Evolutionary conservation across 2,113 vertebrate genomes (phyloP), one percentile per base, ranked within the genome.

Genomic region (Siniperca chuatsi): DNA sequence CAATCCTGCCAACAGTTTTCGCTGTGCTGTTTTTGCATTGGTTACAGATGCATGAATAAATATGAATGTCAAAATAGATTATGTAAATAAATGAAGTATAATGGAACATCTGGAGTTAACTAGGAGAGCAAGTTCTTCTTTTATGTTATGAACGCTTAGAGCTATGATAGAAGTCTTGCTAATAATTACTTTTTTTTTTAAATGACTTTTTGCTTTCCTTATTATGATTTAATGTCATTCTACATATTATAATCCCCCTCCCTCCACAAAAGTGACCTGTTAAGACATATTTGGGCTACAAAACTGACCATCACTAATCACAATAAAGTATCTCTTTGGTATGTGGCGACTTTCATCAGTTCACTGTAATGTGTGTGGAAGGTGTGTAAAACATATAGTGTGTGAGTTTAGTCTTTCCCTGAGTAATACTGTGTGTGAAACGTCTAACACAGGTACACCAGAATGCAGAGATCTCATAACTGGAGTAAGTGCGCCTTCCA

Each of bases 381-480:
- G 46, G n/a, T 1, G 57, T 4, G 55, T 54, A 58, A 40, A 86
- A 55, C 35, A 52, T 35, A 11, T 1, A 2, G 33, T 25, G 33
- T 78, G 58, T 10, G 44, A 48, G 57, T 70, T 46, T 20, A 69
- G 55, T 55, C 75, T 48, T 21, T 23, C 52, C 42, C 46, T 1
- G 2, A 25, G 35, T 40, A 72, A 58, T 37, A 35, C 12, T 10
- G 48, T 7, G 33, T 29, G 54, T 83, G 79, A 35, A 67, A 82
- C 57, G 75, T 87, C 58, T 84, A 29, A 79, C 84, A 84, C 48
- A 5, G 58, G 44, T 40, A 21, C 76, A 40, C 54, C 69, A 71
- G 74, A 85, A 89, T 65, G 78, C 52, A 46, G 12, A 62, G 13
- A 54, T 66, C 44, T 71, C 68, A 71, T 61, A 40, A n/a, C 72